Evolutionary conservation across 2,113 vertebrate genomes (phyloP).

Genomic region (Ariopsis seemanni): DNA sequence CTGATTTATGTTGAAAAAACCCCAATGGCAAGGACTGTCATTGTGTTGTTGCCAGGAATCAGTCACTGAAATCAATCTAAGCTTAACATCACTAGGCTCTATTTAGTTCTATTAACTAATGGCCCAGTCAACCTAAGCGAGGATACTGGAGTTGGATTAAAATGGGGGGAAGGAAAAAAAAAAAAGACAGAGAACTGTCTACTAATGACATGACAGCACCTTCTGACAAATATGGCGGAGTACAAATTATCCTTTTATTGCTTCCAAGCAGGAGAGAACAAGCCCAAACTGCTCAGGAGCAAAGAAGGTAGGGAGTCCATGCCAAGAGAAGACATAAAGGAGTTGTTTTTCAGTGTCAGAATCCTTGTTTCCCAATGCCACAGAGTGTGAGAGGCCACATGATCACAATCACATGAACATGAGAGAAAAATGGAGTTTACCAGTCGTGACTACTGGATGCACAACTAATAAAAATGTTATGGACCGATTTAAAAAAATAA

Average conservation of each 20-base stretch:
- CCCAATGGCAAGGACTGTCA: neutral
- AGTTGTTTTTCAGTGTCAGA: slow-evolving; percentile 39
- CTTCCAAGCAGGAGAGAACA: slow-evolving; percentile 66
- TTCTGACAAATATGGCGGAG: slow-evolving; percentile 65
- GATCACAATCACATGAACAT: slow-evolving; percentile 1
- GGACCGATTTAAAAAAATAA: neutral
- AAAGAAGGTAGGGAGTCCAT: slow-evolving; percentile 37
- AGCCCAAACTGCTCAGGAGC: slow-evolving; percentile 55
- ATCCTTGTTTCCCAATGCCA: slow-evolving; percentile 34
- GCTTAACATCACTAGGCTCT: neutral
- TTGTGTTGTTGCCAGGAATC: slow-evolving; percentile 28
- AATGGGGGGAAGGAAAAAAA: slow-evolving; percentile 26
- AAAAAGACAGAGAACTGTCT: slow-evolving; percentile 65
- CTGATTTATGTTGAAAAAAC: slow-evolving; percentile 30
- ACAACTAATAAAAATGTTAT: neutral
- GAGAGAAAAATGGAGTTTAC: neutral
- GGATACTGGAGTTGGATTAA: slow-evolving; percentile 66
- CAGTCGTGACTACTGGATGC: neutral
- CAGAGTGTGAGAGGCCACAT: neutral
- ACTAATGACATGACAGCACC: slow-evolving; percentile 68
- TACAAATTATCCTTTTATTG: slow-evolving; percentile 71
- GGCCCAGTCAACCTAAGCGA: slow-evolving; percentile 55
- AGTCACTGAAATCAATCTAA: slow-evolving; percentile 30
- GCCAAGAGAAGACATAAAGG: slow-evolving; percentile 51
- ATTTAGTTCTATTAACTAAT: slow-evolving; percentile 43